Evolutionary conservation across 2,797 vertebrate genomes (phyloP).

Genomic region (Philypnodon macrostomus): DNA sequence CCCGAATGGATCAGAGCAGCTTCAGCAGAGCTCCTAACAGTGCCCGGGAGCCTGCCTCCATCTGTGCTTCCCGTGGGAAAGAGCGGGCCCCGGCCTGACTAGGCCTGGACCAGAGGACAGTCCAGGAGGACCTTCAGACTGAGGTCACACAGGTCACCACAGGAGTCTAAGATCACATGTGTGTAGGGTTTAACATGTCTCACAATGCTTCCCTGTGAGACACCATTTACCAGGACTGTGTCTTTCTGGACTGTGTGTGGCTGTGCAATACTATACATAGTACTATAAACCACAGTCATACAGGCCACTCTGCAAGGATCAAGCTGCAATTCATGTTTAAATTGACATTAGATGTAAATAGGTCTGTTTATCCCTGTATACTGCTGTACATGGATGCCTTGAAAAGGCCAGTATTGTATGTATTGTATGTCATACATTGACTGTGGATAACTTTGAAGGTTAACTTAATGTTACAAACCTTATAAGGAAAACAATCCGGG

Average conservation of each 20-base stretch:
- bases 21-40: conserved; percentile 81
- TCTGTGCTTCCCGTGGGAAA: conserved; percentile 74
- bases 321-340: not conserved
- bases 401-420: not conserved
- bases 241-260: conserved; percentile 20
- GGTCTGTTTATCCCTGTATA: not conserved
- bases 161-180: conserved; percentile 71
- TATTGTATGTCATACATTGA: not conserved
- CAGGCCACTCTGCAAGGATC: not conserved
- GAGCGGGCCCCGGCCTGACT: conserved; percentile 82
- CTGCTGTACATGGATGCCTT: not conserved
- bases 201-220: not conserved
- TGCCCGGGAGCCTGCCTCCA: conserved; percentile 78
- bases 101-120: conserved; percentile 59
- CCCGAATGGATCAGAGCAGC: conserved; percentile 78
- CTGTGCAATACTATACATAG: conserved; percentile 1
- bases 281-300: not conserved
- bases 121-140: conserved; percentile 72
- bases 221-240: not conserved
- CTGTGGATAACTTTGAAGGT: conserved; percentile 3
- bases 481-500: conserved; percentile 19
- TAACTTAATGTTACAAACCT: conserved; percentile 8
- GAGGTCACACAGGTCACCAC: conserved; percentile 83
- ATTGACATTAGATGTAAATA: not conserved
- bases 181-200: not conserved